Conservation (phyloP, 2,888 invertebrate genomes). For the Dicranocentrus wangi region DNA sequence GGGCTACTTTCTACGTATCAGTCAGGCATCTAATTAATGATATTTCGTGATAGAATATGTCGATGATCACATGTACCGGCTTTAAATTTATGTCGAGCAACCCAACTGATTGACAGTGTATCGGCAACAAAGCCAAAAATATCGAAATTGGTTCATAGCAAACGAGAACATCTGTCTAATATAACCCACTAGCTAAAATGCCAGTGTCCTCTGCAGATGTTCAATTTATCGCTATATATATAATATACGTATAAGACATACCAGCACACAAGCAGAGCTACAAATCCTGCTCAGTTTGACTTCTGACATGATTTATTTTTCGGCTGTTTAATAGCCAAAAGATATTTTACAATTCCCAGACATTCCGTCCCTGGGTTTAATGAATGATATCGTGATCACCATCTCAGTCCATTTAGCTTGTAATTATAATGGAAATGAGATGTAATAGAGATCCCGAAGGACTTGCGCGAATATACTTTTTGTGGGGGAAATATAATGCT, state of each 20-base stretch:
- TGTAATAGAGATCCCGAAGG: too few relatives aligned
- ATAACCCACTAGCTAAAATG: slow-evolving; percentile 13
- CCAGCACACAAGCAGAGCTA: neutral
- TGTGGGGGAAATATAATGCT: too few relatives aligned
- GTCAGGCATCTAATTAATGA: slow-evolving; percentile 10
- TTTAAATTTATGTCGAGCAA: neutral
- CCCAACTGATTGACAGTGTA: slow-evolving; percentile 5
- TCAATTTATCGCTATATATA: neutral
- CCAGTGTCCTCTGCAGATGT: neutral
- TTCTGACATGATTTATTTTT: neutral
- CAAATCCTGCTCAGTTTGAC: neutral
- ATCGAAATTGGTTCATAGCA: neutral
- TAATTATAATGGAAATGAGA: too few relatives aligned
- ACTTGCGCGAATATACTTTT: too few relatives aligned
- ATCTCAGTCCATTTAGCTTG: too few relatives aligned
- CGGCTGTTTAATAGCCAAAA: neutral
- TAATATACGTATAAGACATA: too few relatives aligned
- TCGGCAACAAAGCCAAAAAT: neutral
- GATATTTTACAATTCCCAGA: neutral
- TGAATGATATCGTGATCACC: too few relatives aligned
- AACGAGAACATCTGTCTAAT: neutral
- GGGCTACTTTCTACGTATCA: neutral
- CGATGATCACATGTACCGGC: slow-evolving; percentile 4
- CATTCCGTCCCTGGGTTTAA: too few relatives aligned
- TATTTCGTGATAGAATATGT: neutral